Percentiles rank a stretch among this genome's conserved stretches.
phyloP scores from a whole-genome alignment of 2,113 vertebrate species.

The Mobula hypostoma region DNA sequence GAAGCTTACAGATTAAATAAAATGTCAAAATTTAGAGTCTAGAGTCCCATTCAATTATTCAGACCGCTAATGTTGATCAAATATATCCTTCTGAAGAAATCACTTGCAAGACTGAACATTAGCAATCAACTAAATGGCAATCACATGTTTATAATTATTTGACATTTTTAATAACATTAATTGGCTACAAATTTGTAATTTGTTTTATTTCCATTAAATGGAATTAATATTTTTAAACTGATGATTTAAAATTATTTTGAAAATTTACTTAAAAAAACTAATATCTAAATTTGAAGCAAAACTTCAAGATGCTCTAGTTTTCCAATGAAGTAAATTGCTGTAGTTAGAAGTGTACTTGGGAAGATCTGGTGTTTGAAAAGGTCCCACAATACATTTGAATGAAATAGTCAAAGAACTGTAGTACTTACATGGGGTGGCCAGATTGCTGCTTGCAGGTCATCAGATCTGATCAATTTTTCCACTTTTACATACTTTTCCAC shows the following conservation, averaged over 20 bases:
- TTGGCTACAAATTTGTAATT: neutral
- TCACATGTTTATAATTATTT: neutral
- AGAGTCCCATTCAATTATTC: too few relatives aligned
- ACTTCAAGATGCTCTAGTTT: neutral
- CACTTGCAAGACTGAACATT: neutral
- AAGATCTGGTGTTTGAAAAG: neutral
- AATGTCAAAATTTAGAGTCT: too few relatives aligned
- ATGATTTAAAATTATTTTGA: neutral
- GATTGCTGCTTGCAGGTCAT: conserved; percentile 81
- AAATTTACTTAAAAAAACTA: neutral
- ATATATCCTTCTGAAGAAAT: neutral
- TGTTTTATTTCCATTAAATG: neutral
- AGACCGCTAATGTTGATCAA: neutral
- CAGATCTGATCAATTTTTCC: conserved; percentile 82
- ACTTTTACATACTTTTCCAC: conserved; percentile 96
- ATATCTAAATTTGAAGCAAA: neutral
- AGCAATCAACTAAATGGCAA: neutral
- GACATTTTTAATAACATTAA: neutral
- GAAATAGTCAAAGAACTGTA: conserved; percentile 41
- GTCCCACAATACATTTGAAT: conserved; percentile 31
- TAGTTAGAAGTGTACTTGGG: neutral
- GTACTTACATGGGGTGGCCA: conserved; percentile 87
- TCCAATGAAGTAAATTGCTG: neutral
- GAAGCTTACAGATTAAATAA: too few relatives aligned
- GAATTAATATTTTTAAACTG: neutral